These are phyloP conservation scores for Armadillidium nasatum DNA, from an alignment of 1,140 invertebrate genomes.

Conservation along the genomic window DNA sequence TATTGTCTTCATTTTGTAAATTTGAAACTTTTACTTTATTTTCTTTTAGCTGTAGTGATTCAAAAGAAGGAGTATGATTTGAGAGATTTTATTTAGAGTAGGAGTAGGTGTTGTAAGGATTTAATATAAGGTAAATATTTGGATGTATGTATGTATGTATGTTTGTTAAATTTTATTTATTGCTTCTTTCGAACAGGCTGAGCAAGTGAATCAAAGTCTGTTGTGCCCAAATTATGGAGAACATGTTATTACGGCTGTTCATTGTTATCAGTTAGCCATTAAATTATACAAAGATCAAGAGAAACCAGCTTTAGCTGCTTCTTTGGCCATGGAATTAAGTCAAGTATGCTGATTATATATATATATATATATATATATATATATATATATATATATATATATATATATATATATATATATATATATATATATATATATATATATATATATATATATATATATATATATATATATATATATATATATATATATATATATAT, in stretches of 20 bases:
- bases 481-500: too few species aligned
- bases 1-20: too few species aligned
- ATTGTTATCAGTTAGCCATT: neutral
- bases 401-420: too few species aligned
- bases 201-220: conserved; percentile 1
- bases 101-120: neutral
- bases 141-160: too few species aligned
- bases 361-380: too few species aligned
- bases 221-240: neutral
- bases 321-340: conserved; percentile 7
- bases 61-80: neutral
- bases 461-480: too few species aligned
- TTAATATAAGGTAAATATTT: neutral
- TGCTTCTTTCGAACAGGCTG: neutral
- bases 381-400: too few species aligned
- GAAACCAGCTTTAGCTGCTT: neutral
- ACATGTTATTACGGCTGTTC: neutral
- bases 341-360: neutral
- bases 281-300: conserved; percentile 3
- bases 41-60: neutral
- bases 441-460: too few species aligned
- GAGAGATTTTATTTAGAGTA: neutral
- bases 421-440: too few species aligned
- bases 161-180: too few species aligned
- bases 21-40: too few species aligned